Evolutionary conservation across 2,113 vertebrate species (phyloP).

Genomic region (Tamias sibiricus): DNA sequence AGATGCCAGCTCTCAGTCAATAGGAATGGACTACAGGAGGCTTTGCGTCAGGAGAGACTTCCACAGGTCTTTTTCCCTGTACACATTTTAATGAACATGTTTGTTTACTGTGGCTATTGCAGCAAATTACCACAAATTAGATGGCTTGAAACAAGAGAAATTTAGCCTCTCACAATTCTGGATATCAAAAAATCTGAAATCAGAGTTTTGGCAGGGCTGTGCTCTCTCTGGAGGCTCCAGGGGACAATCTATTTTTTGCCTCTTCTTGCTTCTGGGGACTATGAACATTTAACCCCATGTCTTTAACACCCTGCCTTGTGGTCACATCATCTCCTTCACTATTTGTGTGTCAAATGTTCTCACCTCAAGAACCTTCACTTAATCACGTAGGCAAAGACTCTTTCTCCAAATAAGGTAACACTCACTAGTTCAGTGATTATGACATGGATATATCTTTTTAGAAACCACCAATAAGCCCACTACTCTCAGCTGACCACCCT

Average conservation of each 20-base stretch:
- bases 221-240: background rate
- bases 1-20: background rate
- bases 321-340: background rate
- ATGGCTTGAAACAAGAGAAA: background rate
- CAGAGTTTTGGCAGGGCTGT: background rate
- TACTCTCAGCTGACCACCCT: background rate
- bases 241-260: background rate
- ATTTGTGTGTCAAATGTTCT: background rate
- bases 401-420: background rate
- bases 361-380: background rate
- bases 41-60: background rate
- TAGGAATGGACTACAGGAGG: background rate
- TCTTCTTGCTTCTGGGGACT: background rate
- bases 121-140: background rate
- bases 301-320: background rate
- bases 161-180: background rate
- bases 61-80: background rate
- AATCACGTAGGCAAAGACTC: background rate
- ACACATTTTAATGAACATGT: background rate
- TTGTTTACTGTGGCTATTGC: background rate
- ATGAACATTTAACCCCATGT: background rate
- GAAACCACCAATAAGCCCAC: background rate
- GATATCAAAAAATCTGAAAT: background rate
- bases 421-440: background rate
- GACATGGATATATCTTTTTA: background rate